phyloP scores from a whole-genome alignment of 2,113 vertebrate species.

The Glareola pratincola region DNA sequence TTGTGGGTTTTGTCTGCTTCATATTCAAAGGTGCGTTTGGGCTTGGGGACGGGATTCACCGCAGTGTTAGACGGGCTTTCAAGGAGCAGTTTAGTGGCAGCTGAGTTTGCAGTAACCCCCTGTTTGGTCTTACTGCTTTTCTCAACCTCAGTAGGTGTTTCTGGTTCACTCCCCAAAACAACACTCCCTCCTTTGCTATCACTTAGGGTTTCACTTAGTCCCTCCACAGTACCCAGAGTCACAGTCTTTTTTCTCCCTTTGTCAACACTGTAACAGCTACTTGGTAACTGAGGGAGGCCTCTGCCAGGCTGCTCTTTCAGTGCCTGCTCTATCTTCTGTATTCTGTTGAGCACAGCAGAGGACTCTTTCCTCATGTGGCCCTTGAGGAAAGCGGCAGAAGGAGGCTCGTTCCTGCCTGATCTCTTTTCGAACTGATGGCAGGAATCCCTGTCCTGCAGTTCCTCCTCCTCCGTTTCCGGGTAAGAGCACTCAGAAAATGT shows the following conservation, averaged over 20 bases:
- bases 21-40: constrained; percentile 98
- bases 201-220: constrained; percentile 72
- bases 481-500: constrained; percentile 96
- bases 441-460: constrained; percentile 84
- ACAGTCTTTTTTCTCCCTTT: constrained; percentile 83
- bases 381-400: constrained; percentile 78
- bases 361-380: constrained; percentile 85
- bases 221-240: constrained; percentile 75
- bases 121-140: constrained; percentile 80
- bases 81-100: constrained; percentile 71
- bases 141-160: constrained; percentile 74
- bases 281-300: constrained; percentile 90
- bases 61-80: constrained; percentile 73
- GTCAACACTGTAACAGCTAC: constrained; percentile 92
- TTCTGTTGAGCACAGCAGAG: constrained; percentile 93
- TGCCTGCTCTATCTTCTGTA: constrained; percentile 96
- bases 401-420: constrained; percentile 76
- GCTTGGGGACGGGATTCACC: constrained; percentile 96
- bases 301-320: constrained; percentile 91
- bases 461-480: constrained; percentile 91
- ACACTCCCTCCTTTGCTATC: constrained; percentile 76
- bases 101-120: constrained; percentile 72
- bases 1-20: constrained; percentile 90
- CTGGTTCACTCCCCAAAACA: constrained; percentile 81
- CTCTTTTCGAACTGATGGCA: constrained; percentile 85